A percentile compares a stretch with the other conserved stretches of the same genome.
phyloP scores from a whole-genome alignment of 2,888 invertebrate genomes.

The Platycnemis pennipes region DNA sequence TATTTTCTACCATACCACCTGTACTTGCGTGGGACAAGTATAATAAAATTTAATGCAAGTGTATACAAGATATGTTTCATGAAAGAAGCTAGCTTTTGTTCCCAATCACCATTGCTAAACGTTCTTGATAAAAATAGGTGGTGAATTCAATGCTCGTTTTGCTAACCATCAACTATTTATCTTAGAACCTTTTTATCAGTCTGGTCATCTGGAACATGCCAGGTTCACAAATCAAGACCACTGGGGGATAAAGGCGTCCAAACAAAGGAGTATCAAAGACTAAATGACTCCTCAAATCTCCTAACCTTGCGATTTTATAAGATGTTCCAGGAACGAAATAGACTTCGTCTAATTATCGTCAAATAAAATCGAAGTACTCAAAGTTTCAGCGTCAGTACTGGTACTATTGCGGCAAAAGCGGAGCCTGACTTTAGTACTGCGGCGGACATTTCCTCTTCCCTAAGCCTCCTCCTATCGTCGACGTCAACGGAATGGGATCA shows the following conservation, averaged over 20 bases:
- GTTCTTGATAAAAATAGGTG: too few relatives aligned
- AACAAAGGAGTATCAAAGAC: background rate
- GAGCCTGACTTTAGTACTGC: background rate
- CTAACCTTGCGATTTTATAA: background rate
- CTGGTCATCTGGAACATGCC: too few relatives aligned
- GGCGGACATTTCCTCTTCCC: constrained; percentile 42
- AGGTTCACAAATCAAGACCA: too few relatives aligned
- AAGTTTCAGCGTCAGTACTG: background rate
- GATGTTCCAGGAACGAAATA: background rate
- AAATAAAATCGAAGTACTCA: background rate
- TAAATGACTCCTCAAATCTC: constrained; percentile 56
- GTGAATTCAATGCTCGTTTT: too few relatives aligned
- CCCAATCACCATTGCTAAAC: too few relatives aligned
- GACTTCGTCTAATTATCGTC: background rate
- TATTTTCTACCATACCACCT: too few relatives aligned
- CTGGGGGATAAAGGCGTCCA: background rate
- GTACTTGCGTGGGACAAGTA: too few relatives aligned
- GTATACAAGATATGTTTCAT: too few relatives aligned
- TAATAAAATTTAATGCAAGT: too few relatives aligned
- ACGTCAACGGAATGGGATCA: constrained; percentile 23
- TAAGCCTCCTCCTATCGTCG: constrained; percentile 40
- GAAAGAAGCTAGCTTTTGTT: too few relatives aligned
- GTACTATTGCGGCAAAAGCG: background rate
- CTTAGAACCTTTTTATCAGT: too few relatives aligned
- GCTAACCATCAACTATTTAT: too few relatives aligned